Conservation (phyloP, 2,113 vertebrate species). For the Mormoops blainvillei region DNA sequence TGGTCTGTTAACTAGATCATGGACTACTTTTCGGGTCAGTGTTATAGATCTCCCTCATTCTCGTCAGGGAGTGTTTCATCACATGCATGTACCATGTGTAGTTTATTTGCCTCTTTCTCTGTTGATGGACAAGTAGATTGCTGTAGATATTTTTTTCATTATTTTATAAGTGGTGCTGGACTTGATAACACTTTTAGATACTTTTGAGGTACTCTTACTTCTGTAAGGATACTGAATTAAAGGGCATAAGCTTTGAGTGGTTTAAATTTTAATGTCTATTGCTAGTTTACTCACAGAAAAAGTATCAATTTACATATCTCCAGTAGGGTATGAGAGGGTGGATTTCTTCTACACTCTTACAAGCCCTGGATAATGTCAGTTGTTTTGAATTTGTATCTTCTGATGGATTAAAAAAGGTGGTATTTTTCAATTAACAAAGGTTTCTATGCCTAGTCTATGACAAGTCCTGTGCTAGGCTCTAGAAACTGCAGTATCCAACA, state of each 20-base stretch:
- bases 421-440: not conserved
- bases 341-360: not conserved
- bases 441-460: not conserved
- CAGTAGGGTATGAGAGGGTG: not conserved
- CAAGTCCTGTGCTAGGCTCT: not conserved
- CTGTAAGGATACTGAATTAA: slow-evolving; percentile 24
- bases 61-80: not conserved
- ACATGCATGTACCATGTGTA: not conserved
- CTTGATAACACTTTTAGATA: not conserved
- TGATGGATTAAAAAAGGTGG: not conserved
- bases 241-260: not conserved
- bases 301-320: slow-evolving; percentile 25
- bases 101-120: not conserved
- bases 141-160: not conserved
- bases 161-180: slow-evolving; percentile 12
- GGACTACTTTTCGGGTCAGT: not conserved
- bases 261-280: slow-evolving; percentile 52
- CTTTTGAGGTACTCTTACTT: slow-evolving; percentile 3
- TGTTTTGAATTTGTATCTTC: slow-evolving; percentile 22
- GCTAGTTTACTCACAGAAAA: slow-evolving; percentile 8
- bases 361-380: not conserved
- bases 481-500: not conserved
- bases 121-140: not conserved
- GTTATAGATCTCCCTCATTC: not conserved
- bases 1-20: not conserved